These are phyloP conservation scores for Brassicogethes aeneus DNA, from an alignment of 2,888 invertebrate genomes.

Conservation along the genomic window DNA sequence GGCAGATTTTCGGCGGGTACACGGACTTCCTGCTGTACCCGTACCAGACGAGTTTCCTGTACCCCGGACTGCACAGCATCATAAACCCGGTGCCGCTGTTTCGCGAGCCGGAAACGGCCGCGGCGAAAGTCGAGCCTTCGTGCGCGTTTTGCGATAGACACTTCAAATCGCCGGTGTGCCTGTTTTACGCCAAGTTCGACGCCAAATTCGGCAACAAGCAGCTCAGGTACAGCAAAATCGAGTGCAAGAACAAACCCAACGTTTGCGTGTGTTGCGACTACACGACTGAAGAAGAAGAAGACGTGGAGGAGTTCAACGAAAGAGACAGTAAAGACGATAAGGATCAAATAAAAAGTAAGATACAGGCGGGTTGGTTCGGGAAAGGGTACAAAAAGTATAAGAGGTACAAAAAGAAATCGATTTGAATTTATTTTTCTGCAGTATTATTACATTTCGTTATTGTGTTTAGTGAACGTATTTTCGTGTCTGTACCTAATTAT, in stretches of 20 bases:
- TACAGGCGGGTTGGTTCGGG: slow-evolving; percentile 75
- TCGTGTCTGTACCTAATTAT: neutral
- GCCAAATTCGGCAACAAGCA: slow-evolving; percentile 32
- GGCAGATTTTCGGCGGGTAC: slow-evolving; percentile 28
- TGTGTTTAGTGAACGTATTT: neutral
- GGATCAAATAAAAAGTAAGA: slow-evolving; percentile 26
- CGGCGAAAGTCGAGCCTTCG: slow-evolving; percentile 31
- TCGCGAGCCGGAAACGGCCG: slow-evolving; percentile 23
- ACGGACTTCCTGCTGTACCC: slow-evolving; percentile 34
- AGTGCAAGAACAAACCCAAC: slow-evolving; percentile 39
- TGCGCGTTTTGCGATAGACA: slow-evolving; percentile 52
- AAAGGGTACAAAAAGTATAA: slow-evolving; percentile 74
- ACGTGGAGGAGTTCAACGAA: slow-evolving; percentile 17
- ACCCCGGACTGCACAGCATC: slow-evolving; percentile 54
- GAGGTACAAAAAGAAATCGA: slow-evolving; percentile 37
- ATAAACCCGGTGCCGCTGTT: slow-evolving; percentile 40
- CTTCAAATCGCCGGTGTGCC: slow-evolving; percentile 46
- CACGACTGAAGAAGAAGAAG: slow-evolving; percentile 39
- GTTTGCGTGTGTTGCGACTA: slow-evolving; percentile 58
- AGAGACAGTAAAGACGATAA: slow-evolving; percentile 17
- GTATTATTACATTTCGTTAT: slow-evolving; percentile 12
- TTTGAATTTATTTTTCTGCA: slow-evolving; percentile 13
- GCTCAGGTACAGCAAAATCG: slow-evolving; percentile 36
- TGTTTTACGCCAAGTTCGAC: slow-evolving; percentile 45
- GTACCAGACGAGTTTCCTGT: slow-evolving; percentile 40